Conservation (phyloP, 2,888 invertebrate genomes). For the Neocrepidodera transversa region DNA sequence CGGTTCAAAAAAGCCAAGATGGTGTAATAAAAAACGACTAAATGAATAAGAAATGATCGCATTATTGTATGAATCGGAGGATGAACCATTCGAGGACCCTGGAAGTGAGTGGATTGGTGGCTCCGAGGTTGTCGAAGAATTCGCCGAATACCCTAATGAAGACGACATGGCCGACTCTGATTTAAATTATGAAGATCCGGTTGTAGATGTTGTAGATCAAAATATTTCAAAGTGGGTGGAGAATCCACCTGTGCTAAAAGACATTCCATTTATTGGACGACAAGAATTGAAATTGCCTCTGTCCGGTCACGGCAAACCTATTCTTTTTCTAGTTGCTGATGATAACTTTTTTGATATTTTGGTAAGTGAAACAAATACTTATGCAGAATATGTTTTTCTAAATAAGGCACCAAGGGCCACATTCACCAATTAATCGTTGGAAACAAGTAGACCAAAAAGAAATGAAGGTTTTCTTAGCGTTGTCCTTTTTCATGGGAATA, state of each 20-base stretch:
- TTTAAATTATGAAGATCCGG: neutral
- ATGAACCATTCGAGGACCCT: conserved; percentile 1
- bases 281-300: conserved; percentile 2
- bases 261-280: conserved; percentile 7
- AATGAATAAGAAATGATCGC: conserved; percentile 1
- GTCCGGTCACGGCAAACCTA: conserved; percentile 1
- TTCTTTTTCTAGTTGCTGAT: conserved; percentile 1
- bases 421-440: neutral
- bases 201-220: neutral
- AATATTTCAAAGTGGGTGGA: conserved; percentile 2
- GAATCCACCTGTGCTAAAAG: neutral
- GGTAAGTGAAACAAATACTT: conserved; percentile 5
- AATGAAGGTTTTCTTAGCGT: conserved; percentile 1
- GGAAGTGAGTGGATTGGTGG: neutral
- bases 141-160: conserved; percentile 6
- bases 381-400: conserved; percentile 3
- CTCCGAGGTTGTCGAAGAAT: conserved; percentile 1
- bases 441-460: neutral
- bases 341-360: conserved; percentile 2
- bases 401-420: neutral
- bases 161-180: conserved; percentile 1
- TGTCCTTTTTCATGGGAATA: conserved; percentile 6
- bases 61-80: neutral
- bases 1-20: conserved; percentile 4
- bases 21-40: neutral